A percentile compares a stretch with the other conserved stretches of the same genome.
These are phyloP conservation scores for Microplitis deprimator DNA, from an alignment of 2,888 invertebrate genomes.

Conservation along the genomic window DNA sequence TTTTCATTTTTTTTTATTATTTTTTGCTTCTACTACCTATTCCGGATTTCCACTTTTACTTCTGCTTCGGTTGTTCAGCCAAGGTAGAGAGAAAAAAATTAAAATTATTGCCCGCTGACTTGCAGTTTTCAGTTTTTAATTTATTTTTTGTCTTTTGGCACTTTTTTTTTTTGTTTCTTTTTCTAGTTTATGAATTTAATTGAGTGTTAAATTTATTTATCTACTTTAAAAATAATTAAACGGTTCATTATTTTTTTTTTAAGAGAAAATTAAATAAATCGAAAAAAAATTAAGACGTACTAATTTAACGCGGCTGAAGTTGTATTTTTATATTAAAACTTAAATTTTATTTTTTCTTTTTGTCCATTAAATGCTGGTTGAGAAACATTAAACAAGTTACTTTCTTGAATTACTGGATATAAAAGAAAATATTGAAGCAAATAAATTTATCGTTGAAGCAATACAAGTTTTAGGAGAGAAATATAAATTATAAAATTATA, in stretches of 20 bases:
- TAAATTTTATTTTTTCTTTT: too few species aligned
- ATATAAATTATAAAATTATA: not conserved
- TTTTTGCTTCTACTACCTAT: not conserved
- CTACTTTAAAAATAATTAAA: not conserved
- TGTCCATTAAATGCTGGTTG: too few species aligned
- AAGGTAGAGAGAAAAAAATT: constrained; percentile 4
- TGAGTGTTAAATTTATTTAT: not conserved
- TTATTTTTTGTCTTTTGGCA: not conserved
- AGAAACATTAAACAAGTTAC: too few species aligned
- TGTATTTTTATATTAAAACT: not conserved
- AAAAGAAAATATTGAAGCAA: not conserved
- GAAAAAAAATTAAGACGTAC: not conserved
- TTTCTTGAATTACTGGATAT: too few species aligned
- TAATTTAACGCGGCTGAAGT: not conserved
- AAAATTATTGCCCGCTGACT: not conserved
- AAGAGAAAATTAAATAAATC: not conserved
- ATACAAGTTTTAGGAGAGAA: not conserved
- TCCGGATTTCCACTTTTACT: not conserved
- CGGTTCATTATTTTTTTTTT: too few species aligned
- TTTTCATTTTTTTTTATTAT: not conserved
- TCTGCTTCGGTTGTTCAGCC: not conserved
- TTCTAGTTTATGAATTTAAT: not conserved
- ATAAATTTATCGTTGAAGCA: not conserved
- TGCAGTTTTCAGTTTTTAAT: not conserved
- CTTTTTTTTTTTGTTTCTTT: not conserved